phyloP scores from a whole-genome alignment of 2,888 invertebrate species.

The Chloromyia formosa region DNA sequence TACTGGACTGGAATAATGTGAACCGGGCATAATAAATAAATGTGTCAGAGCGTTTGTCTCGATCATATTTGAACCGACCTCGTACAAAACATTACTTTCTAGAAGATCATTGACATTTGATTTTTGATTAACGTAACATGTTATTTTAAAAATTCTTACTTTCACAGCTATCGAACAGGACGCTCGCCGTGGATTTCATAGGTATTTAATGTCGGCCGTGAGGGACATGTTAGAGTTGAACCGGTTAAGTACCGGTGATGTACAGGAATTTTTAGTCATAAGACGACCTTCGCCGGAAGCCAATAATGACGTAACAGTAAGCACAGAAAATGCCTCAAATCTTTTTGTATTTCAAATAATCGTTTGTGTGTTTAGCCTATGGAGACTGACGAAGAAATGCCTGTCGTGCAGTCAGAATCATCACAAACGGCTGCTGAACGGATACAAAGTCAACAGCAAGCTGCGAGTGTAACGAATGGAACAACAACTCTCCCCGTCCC shows the following conservation, averaged over 20 bases:
- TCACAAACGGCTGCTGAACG: conserved; percentile 24
- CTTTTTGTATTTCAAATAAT: neutral
- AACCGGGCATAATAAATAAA: no score
- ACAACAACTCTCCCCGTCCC: conserved; percentile 50
- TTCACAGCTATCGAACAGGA: conserved; percentile 46
- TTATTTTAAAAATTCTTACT: no score
- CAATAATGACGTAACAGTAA: conserved; percentile 40
- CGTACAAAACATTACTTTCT: no score
- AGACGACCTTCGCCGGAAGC: conserved; percentile 49
- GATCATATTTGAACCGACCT: no score
- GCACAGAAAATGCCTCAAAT: neutral
- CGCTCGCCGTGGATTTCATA: conserved; percentile 41
- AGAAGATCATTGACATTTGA: no score
- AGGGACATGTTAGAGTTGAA: conserved; percentile 46
- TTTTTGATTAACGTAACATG: no score
- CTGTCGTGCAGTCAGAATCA: conserved; percentile 13
- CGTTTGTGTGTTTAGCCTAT: conserved; percentile 58
- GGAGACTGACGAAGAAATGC: conserved; percentile 65
- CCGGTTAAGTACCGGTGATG: conserved; percentile 47
- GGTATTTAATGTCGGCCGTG: conserved; percentile 45
- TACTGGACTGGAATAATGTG: no score
- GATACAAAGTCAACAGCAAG: conserved; percentile 40
- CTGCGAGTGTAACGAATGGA: conserved; percentile 42
- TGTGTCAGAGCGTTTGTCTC: no score
- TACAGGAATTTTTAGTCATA: conserved; percentile 52